Percentiles rank a stretch among this genome's conserved stretches.
Conservation (phyloP, 2,797 vertebrate species). For the Nyctibius grandis region DNA sequence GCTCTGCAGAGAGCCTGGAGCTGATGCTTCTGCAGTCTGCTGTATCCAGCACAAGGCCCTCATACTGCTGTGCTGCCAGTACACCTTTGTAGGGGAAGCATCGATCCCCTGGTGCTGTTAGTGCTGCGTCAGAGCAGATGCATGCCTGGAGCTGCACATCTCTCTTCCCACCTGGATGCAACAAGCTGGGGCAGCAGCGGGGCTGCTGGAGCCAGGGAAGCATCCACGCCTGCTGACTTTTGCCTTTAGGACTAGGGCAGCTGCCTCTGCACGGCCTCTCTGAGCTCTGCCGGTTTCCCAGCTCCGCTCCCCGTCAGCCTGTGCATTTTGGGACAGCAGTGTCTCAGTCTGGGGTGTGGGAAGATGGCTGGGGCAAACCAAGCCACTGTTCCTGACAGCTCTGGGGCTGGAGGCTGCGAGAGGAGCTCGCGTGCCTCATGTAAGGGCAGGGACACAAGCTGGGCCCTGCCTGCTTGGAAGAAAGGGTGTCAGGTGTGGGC, state of each 20-base stretch:
- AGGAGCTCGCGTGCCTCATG: fast-evolving
- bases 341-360: neutral
- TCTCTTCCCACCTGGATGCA: neutral
- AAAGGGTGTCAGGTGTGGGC: neutral
- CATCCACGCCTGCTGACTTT: neutral
- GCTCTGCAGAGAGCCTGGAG: neutral
- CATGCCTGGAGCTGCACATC: neutral
- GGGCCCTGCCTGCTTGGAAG: neutral
- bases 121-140: neutral
- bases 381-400: neutral
- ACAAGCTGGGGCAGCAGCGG: neutral
- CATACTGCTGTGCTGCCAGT: neutral
- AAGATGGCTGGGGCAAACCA: neutral
- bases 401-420: neutral
- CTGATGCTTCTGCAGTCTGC: neutral
- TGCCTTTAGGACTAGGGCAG: neutral
- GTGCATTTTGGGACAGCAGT: neutral
- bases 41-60: neutral
- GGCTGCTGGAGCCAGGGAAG: neutral
- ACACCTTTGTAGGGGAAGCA: neutral
- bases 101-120: neutral
- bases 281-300: neutral
- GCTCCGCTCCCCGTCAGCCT: neutral
- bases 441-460: neutral
- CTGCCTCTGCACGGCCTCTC: neutral